Base-by-base conservation (phyloP, 2,888 invertebrate species). In the Sisyra nigra region DNA sequence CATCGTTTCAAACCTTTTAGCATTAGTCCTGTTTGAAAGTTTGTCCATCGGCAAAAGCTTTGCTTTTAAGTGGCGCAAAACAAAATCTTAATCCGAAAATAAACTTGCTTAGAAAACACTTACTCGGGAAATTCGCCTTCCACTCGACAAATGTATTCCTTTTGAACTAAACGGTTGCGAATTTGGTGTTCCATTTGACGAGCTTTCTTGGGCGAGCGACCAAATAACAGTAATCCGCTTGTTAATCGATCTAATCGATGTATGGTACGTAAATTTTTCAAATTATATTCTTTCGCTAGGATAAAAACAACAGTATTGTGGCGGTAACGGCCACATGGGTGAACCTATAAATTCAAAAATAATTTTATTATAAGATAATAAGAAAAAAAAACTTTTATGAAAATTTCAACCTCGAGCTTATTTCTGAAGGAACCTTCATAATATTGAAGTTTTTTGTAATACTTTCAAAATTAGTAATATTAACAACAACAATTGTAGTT, bases 231-330 rank as follows among this genome's bases (percentile, higher is more conserved):
- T 36, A 98, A 69, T 34, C 80, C 80, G 56, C 96, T 96, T 33
- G 98, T 98, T 58, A 97, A 72, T 57, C 98, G 76, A 69, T 99
- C 98, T 58, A 97, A 71, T 56, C 97, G 77, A 69, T 97, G 94
- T 54, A 94, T 87, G 51, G 91, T 92, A 60, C 93, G 74, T 50
- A 96, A 71, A 59, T 94, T 91, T 63, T 87, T 86, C 66, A 91
- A 69, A 65, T 89, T 89, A 64, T 92, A 85, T 65, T 97, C 94
- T 66, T 93, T 93, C 53, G 92, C 91, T 56, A 98, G 74, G 55
- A 97, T 94, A 62, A 91, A 93, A 44, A 91, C 85, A 49, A 98
- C 86, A 6, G 94, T 92, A 67, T 98, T 98, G 69, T 94, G 91
- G 42, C 94, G 76, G 67, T 97, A 99, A 57, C 96, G 76, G 47